A percentile compares a stretch with the other conserved stretches of the same genome.
Conservation (phyloP, 2,888 invertebrate genomes). For the Allygus modestus region DNA sequence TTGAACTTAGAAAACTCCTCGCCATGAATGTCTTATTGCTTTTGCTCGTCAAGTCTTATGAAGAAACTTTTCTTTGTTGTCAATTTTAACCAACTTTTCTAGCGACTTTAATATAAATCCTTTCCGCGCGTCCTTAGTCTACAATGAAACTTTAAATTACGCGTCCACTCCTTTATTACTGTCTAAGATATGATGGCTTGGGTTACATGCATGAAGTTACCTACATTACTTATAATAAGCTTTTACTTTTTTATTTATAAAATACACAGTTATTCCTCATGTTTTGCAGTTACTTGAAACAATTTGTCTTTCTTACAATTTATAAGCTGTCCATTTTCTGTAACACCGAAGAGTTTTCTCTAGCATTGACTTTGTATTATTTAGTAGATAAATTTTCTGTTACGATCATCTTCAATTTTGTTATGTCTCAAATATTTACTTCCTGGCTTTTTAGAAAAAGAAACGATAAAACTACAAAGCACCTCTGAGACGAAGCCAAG, state of each 20-base stretch:
- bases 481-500: background rate
- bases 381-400: too few relatives aligned
- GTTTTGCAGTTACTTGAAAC: too few relatives aligned
- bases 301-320: too few relatives aligned
- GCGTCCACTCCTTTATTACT: background rate
- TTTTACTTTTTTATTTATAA: too few relatives aligned
- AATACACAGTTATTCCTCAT: too few relatives aligned
- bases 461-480: background rate
- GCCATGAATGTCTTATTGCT: conserved; percentile 45
- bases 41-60: conserved; percentile 43
- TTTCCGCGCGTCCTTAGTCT: conserved; percentile 32
- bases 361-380: too few relatives aligned
- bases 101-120: conserved; percentile 41
- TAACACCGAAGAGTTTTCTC: too few relatives aligned
- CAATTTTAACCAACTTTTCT: conserved; percentile 45
- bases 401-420: too few relatives aligned
- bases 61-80: conserved; percentile 45
- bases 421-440: too few relatives aligned
- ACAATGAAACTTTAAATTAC: conserved; percentile 29
- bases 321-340: too few relatives aligned
- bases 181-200: background rate
- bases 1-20: conserved; percentile 15
- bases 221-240: too few relatives aligned
- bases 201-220: too few relatives aligned
- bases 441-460: background rate